These are phyloP conservation scores for Apteryx owenii DNA, from an alignment of 2,113 vertebrate species.

Conservation along the genomic window DNA sequence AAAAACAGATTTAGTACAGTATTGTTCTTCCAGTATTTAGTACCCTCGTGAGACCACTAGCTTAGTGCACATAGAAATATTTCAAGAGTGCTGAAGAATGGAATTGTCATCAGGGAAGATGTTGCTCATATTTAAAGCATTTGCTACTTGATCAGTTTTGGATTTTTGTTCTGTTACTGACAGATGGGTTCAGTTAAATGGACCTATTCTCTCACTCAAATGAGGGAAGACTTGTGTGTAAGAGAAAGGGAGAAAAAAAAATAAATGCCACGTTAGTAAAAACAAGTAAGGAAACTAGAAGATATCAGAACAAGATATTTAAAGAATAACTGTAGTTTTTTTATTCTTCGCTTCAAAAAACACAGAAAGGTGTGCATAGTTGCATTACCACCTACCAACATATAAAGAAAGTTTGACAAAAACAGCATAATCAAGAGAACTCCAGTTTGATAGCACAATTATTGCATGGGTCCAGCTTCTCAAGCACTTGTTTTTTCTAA, in stretches of 20 bases:
- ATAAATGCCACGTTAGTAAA: not conserved
- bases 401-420: not conserved
- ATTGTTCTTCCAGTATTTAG: not conserved
- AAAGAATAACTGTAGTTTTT: not conserved
- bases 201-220: not conserved
- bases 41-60: not conserved
- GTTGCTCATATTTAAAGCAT: not conserved
- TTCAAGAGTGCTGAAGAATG: not conserved
- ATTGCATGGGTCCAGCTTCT: not conserved
- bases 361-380: fast-evolving
- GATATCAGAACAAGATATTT: not conserved
- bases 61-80: not conserved
- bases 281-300: not conserved
- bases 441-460: not conserved
- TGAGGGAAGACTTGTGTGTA: not conserved
- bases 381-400: not conserved
- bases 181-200: not conserved
- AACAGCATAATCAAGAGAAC: not conserved
- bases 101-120: not conserved
- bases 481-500: not conserved
- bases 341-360: not conserved
- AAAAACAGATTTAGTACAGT: not conserved
- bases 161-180: not conserved
- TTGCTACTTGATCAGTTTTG: not conserved
- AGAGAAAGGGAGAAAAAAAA: not conserved